These are phyloP conservation scores for Drosophila lowei DNA, from an alignment of 1,140 invertebrate species.

Conservation along the genomic window DNA sequence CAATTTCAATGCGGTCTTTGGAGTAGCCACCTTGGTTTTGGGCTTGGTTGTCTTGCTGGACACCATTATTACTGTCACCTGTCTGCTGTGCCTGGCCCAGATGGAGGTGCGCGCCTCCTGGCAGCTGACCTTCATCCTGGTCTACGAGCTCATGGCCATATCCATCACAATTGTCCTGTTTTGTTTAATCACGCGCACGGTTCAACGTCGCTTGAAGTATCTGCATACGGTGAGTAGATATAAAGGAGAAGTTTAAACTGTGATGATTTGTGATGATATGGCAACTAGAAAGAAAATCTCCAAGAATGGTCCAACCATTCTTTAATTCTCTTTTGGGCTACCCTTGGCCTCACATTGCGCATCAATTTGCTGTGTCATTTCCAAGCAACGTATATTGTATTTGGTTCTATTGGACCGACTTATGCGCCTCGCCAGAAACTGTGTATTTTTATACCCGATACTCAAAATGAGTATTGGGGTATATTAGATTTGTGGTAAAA, in stretches of 20 bases:
- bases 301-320: no score
- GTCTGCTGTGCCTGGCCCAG: slow-evolving; percentile 40
- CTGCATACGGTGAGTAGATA: slow-evolving; percentile 44
- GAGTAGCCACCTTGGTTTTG: slow-evolving; percentile 13
- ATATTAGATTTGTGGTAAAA: no score
- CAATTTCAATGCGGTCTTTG: slow-evolving; percentile 24
- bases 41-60: neutral
- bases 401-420: no score
- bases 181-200: slow-evolving; percentile 43
- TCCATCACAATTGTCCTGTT: slow-evolving; percentile 57
- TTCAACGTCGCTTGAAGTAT: slow-evolving; percentile 30
- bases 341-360: no score
- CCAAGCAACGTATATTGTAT: no score
- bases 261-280: no score
- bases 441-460: no score
- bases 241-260: neutral
- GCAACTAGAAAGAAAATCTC: no score
- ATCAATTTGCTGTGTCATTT: no score
- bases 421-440: no score
- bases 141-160: slow-evolving; percentile 45
- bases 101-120: slow-evolving; percentile 48
- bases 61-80: slow-evolving; percentile 25
- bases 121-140: slow-evolving; percentile 45
- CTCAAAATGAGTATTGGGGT: no score
- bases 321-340: no score